Conservation (phyloP, 2,797 vertebrate species). For the Pseudomugil tenellus region DNA sequence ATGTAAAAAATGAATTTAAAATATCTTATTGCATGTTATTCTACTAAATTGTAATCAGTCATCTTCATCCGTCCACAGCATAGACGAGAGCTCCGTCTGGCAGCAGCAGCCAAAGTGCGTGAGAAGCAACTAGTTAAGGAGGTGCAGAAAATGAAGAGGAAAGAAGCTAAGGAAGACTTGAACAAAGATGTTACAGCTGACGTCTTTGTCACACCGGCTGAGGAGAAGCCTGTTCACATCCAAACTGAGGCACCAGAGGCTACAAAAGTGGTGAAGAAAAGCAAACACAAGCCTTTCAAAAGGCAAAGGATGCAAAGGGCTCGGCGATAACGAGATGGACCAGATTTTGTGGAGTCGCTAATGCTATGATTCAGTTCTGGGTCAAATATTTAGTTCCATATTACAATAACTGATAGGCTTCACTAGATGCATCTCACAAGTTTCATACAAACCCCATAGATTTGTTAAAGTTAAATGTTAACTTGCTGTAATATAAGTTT, state of each 20-base stretch:
- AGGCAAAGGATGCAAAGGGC: conserved; percentile 83
- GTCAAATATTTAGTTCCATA: background rate
- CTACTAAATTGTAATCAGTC: background rate
- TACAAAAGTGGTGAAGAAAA: conserved; percentile 77
- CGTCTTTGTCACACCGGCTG: conserved; percentile 88
- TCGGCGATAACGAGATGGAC: conserved; percentile 59
- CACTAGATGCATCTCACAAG: background rate
- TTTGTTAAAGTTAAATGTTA: background rate
- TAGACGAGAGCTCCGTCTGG: conserved; percentile 85
- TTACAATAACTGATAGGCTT: background rate
- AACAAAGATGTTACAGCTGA: conserved; percentile 87
- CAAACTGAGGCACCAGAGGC: conserved; percentile 83
- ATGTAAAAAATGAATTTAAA: background rate
- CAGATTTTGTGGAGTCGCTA: background rate
- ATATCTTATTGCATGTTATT: background rate
- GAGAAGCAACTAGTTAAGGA: conserved; percentile 94
- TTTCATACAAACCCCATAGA: background rate
- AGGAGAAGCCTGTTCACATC: conserved; percentile 84
- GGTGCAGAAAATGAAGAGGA: conserved; percentile 85
- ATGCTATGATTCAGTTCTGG: background rate
- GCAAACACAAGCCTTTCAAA: conserved; percentile 88
- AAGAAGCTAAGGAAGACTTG: conserved; percentile 77
- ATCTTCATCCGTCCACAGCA: conserved; percentile 76
- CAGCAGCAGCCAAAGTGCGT: conserved; percentile 87
- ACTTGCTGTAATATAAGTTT: conserved; percentile 6